Conservation (phyloP, 2,797 vertebrate genomes). For the Lophotriccus pileatus region DNA sequence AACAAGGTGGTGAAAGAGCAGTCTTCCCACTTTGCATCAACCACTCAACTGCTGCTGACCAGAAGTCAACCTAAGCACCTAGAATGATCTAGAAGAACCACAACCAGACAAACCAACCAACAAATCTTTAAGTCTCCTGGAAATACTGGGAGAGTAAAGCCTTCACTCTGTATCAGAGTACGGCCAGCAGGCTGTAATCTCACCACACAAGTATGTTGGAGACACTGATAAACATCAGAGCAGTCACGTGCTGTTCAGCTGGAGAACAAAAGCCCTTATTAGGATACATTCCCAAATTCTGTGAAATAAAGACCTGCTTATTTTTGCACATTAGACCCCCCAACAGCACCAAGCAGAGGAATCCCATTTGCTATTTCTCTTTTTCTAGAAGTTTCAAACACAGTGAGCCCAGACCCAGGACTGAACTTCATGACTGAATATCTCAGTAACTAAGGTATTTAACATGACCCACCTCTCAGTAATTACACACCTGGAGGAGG, state of each 20-base stretch:
- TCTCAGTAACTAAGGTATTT: background rate
- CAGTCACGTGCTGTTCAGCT: background rate
- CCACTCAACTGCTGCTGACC: background rate
- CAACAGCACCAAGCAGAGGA: background rate
- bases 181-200: background rate
- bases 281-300: background rate
- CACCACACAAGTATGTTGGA: background rate
- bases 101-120: background rate
- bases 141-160: background rate
- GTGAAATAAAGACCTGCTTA: background rate
- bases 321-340: background rate
- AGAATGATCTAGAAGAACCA: background rate
- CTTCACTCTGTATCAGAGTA: background rate
- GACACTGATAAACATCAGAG: background rate
- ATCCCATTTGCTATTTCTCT: background rate
- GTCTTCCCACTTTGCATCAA: background rate
- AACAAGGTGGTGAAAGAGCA: background rate
- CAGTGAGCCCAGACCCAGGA: background rate
- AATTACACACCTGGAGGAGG: background rate
- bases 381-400: background rate
- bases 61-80: background rate
- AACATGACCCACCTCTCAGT: background rate
- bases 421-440: background rate
- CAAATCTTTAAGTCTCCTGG: background rate
- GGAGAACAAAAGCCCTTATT: background rate